These are phyloP conservation scores for Thalassaphorura encarpata DNA, from an alignment of 1,140 invertebrate species.

Conservation along the genomic window DNA sequence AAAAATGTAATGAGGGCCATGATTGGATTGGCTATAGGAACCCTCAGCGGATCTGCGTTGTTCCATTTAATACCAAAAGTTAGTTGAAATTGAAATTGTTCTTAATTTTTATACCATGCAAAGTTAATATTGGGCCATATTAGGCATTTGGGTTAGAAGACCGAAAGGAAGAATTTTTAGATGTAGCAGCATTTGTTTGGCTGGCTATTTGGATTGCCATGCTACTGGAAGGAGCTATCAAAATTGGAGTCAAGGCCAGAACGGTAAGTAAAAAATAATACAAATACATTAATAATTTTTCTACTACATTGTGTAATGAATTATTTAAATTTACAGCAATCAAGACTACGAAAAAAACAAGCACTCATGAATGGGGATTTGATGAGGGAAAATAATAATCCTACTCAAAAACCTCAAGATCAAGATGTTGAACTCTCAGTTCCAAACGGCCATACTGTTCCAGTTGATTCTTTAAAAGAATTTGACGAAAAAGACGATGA, in stretches of 20 bases:
- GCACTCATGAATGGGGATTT: no score
- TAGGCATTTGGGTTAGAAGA: background rate
- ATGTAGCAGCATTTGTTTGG: slow-evolving; percentile 16
- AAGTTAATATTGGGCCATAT: no score
- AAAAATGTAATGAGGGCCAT: slow-evolving; percentile 48
- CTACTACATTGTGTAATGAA: background rate
- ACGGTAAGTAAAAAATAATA: slow-evolving; percentile 8
- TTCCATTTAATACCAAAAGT: slow-evolving; percentile 56
- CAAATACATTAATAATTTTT: background rate
- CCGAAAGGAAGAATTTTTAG: background rate
- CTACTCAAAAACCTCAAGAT: no score
- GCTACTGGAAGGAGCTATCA: slow-evolving; percentile 27
- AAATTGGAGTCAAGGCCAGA: slow-evolving; percentile 22
- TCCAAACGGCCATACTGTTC: no score
- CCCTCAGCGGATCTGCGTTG: slow-evolving; percentile 49
- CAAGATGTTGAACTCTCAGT: no score
- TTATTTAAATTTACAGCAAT: background rate
- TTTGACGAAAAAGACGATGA: no score
- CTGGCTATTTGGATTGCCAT: slow-evolving; percentile 25
- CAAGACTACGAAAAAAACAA: no score
- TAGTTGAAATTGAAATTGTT: background rate
- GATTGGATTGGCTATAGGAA: slow-evolving; percentile 56
- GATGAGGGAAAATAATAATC: no score
- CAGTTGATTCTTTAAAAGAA: no score
- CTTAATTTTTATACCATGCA: background rate